Evolutionary conservation across 2,797 vertebrate species (phyloP).

Genomic region (Manis pentadactyla): DNA sequence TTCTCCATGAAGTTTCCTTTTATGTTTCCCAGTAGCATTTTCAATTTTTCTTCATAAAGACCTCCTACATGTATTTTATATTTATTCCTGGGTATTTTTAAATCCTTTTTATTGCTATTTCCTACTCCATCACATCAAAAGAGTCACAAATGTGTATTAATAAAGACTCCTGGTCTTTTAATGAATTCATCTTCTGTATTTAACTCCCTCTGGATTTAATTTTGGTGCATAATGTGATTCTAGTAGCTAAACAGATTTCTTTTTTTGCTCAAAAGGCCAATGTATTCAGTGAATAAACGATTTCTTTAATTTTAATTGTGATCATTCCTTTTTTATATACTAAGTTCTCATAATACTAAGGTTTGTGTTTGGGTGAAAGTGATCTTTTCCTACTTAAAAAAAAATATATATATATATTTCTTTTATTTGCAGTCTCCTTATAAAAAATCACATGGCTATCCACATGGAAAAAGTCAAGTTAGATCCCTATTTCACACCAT

Average conservation of each 20-base stretch:
- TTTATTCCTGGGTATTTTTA: constrained; percentile 1
- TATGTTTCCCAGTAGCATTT: background rate
- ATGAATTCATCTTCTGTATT: constrained; percentile 12
- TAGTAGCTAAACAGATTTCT: background rate
- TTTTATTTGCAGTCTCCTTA: background rate
- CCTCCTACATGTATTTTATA: background rate
- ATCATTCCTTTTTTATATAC: background rate
- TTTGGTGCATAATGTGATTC: constrained; percentile 2
- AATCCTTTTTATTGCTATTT: background rate
- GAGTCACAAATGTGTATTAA: constrained; percentile 43
- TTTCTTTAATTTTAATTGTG: background rate
- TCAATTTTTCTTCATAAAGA: background rate
- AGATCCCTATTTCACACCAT: constrained; percentile 5
- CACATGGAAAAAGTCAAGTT: constrained; percentile 54
- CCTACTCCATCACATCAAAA: background rate
- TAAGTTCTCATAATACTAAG: background rate
- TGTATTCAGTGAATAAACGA: background rate
- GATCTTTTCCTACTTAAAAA: constrained; percentile 5
- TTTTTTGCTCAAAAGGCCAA: background rate
- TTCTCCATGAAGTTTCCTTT: background rate
- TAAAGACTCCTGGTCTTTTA: background rate
- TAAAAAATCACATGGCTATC: constrained; percentile 3
- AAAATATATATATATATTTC: background rate
- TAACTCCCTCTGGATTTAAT: constrained; percentile 52
- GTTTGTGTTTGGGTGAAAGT: background rate